Evolutionary conservation across 2,888 invertebrate species (phyloP), one percentile per base, ranked within the genome.

Genomic region (Globia sparganii): DNA sequence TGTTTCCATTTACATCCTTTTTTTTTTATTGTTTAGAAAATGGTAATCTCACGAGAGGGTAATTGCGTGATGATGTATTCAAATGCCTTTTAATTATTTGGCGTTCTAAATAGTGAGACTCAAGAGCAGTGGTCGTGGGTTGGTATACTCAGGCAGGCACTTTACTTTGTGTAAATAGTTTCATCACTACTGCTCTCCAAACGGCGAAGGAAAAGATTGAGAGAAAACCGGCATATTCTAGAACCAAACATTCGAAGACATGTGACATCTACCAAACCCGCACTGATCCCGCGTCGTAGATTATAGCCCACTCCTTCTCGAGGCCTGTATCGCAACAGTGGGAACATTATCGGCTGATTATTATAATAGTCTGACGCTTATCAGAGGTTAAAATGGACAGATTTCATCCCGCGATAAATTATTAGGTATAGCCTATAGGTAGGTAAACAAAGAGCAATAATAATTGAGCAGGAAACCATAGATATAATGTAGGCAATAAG

Each of bases 1-100:
- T 83, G 58, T 28, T 70, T 56, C 58, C 59, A 78, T 80, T 83
- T 77, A 64, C 64, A 76, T 81, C 21, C 13, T 43, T 76, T 76
- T 82, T 62, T 40, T 53, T 43, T 6, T 21, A 2, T 34, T 40
- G 3, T 25, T 64, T 25, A 11, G 31, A 18, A 40, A 77, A 49
- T 49, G 4, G 9, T 21, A n/a, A 40, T 62, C 9, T 61, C 9
- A 49, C 8, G n/a, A 43, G 0, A 31, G 6, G 1, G 25, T 40
- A 15, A 37, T 43, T 34, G 15, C 31, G 13, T 15, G n/a, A 15
- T 37, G 25, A 28, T 59, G 43, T 46, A 28, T n/a, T 31, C 4
- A 75, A 28, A 43, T 37, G 25, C 8, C 46, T 31, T 25, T 34
- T 15, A 25, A 53, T 67, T 25, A 25, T 67, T 31, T 67, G 8